Conservation (phyloP, 2,113 vertebrate species). For the Vidua chalybeata region DNA sequence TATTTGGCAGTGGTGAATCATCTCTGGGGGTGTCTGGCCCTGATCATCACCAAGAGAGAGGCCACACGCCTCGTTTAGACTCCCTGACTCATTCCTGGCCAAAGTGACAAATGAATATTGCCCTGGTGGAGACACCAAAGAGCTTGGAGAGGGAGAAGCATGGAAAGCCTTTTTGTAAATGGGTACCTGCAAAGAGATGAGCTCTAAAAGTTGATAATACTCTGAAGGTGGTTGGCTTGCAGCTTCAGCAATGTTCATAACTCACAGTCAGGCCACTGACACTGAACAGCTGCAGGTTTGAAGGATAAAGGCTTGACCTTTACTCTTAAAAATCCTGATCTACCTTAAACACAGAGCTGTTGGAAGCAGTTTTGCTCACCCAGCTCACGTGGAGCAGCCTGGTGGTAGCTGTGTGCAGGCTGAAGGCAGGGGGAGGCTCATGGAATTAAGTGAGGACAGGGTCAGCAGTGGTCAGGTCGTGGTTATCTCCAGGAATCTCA, state of each 20-base stretch:
- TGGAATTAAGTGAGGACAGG: not conserved
- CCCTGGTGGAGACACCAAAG: not conserved
- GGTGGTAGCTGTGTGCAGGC: not conserved
- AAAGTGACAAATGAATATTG: not conserved
- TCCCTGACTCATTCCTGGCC: not conserved
- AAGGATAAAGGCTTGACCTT: not conserved
- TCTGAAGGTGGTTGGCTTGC: not conserved
- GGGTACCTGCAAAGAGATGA: not conserved
- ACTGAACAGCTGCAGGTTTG: not conserved
- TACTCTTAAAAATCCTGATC: not conserved
- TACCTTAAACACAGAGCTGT: not conserved
- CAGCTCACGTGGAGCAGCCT: not conserved
- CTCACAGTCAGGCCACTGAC: not conserved
- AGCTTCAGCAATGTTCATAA: not conserved
- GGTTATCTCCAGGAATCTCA: not conserved
- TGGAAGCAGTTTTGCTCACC: not conserved
- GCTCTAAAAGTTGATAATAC: not conserved
- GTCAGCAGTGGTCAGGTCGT: not conserved
- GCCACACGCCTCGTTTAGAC: not conserved
- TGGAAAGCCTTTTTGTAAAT: not conserved
- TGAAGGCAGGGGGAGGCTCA: not conserved
- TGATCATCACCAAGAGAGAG: not conserved
- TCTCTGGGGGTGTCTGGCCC: not conserved
- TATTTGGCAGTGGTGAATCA: not conserved
- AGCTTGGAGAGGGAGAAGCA: not conserved